A percentile compares a stretch with the other conserved stretches of the same genome.
These are phyloP conservation scores for Beroe ovata DNA, from an alignment of 37 sponge, comb jelly and placozoan species.

Conservation along the genomic window DNA sequence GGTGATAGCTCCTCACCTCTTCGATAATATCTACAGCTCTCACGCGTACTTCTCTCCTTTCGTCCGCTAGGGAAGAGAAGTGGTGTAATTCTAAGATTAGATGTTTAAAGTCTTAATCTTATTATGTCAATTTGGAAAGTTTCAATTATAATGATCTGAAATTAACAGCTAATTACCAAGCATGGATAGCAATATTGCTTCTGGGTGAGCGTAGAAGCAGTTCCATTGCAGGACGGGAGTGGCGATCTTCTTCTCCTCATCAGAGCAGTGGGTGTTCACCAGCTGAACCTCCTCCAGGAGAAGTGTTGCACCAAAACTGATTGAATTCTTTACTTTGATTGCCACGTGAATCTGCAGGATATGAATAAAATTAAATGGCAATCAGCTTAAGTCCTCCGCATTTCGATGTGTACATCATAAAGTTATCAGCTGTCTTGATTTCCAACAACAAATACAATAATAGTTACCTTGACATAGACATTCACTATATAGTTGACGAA, in stretches of 20 bases:
- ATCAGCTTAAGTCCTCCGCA: no score
- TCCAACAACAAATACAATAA: no score
- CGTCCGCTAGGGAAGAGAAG: no score
- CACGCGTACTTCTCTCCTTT: neutral
- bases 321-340: neutral
- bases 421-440: no score
- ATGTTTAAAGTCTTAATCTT: no score
- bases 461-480: constrained; percentile 20
- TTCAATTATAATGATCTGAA: no score
- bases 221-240: neutral
- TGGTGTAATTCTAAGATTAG: no score
- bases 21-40: neutral
- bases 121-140: no score
- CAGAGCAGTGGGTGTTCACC: neutral
- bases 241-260: neutral
- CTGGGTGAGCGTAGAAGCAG: constrained; percentile 6
- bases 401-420: no score
- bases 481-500: neutral
- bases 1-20: neutral
- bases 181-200: neutral
- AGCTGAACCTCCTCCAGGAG: constrained; percentile 5
- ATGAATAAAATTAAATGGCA: neutral
- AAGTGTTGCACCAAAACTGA: neutral
- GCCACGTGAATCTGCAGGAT: neutral
- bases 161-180: neutral